Evolutionary conservation across 2,888 invertebrate genomes (phyloP), one percentile per base, ranked within the genome.

Genomic region (Phengaris arion): DNA sequence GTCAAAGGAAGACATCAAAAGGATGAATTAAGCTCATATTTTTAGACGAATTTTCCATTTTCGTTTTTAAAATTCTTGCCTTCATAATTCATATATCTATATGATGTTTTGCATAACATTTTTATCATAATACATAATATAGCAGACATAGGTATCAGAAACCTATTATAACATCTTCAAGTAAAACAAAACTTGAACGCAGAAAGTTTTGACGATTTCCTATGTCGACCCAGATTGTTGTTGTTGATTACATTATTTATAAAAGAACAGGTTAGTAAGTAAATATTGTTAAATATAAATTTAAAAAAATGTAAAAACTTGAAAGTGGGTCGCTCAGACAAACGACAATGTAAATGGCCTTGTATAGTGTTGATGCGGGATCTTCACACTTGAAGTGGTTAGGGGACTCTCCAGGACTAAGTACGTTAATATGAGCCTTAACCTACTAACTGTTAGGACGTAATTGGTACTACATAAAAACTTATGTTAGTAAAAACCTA

Each of bases 271-370:
- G 70, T 70, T 5, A 48, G 48, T 48, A 48, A 6, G 48, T 48
- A 15, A 48, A 70, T 15, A 74, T 68, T 64, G 9, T 64, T 13
- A 68, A 10, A 70, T n/a, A 70, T 46, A 46, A 74, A 55, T 45
- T 69, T 54, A 48, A 51, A 45, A 76, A 76, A 75, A 70, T 72
- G 74, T 75, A 64, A 76, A 76, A 76, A 64, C 74, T 73, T 73
- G 75, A 74, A 76, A 76, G 68, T 76, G 72, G 76, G 76, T 76
- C 76, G 74, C 51, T 64, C 59, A 72, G 64, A 73, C 75, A 73
- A 76, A 76, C 57, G 76, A 74, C 74, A 74, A 73, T 72, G 74
- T 76, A 74, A 76, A 76, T 75, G 76, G 75, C 76, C 54, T 35
- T 72, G 72, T 13, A 15, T 69, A 69, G 48, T 69, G 57, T 57